Base-by-base conservation (phyloP, 1,140 invertebrate genomes). In the Leguminivora glycinivorella region DNA sequence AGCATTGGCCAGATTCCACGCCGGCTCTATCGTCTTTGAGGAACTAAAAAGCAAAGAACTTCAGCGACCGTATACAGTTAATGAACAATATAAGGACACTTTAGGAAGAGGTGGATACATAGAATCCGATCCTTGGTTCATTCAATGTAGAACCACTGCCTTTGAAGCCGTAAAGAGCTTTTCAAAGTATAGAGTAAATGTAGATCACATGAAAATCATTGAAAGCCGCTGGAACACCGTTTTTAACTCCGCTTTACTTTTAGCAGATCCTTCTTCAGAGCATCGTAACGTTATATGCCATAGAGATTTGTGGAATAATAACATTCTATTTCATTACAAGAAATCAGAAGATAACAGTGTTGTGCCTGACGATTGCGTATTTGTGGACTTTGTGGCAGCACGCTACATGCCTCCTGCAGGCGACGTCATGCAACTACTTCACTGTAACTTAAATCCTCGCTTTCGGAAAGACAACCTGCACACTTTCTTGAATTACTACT, bases 261-360 rank as follows among this genome's bases (percentile, higher is more conserved):
- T 90, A 26, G 72, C 78, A 38, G 71, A 84, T 40, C 38, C 40
- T 9, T 85, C 85, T 29, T 34, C 69, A 9, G 76, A 83, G 40
- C 75, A 80, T 26, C 75, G 82, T 40, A 94, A 94, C 72, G 94
- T 94, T 0, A 83, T 95, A 6, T 92, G 90, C 40, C 95, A 95
- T 80, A 92, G 93, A 0, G 93, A 95, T 85, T 82, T 93, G 4
- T 95, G 94, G 94, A 90, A 91, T 22, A 94, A 94, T 43, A 95
- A 95, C 76, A 75, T 95, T 0, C 85, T 95, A 73, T 95, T 94
- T 77, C 93, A 92, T 74, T 94, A 94, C 69, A 80, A 91, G 69
- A 17, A 89, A 38, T 47, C 75, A 14, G 43, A 43, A 6, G 70
- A 75, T 29, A 67, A 70, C 9, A 25, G 22, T 12, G 24, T 63